Evolutionary conservation across 2,113 vertebrate species (phyloP).

Genomic region (Australoheros scitulus): DNA sequence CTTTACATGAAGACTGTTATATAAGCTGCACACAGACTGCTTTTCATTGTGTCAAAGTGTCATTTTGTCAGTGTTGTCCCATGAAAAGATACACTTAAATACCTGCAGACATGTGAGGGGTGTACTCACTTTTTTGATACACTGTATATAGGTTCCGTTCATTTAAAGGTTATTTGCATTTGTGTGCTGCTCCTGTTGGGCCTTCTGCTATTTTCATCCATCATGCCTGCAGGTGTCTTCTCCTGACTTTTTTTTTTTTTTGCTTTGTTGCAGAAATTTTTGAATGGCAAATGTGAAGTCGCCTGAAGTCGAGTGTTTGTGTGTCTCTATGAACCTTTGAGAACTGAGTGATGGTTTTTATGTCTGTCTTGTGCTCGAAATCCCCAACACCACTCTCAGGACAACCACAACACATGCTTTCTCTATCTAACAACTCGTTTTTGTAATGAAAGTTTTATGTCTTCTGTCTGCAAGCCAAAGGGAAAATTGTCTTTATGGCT

Average conservation of each 20-base stretch:
- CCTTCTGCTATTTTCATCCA: neutral
- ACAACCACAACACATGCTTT: constrained; percentile 26
- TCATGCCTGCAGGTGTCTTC: neutral
- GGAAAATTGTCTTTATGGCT: constrained; percentile 23
- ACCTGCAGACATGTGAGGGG: too few species aligned
- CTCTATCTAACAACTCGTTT: constrained; percentile 25
- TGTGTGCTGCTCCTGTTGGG: neutral
- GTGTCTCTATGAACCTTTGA: neutral
- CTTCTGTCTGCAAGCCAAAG: constrained; percentile 33
- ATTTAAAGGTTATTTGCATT: constrained; percentile 7
- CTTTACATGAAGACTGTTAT: too few species aligned
- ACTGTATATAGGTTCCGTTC: neutral
- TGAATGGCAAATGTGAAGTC: neutral
- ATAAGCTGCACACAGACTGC: too few species aligned
- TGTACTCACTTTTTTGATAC: too few species aligned
- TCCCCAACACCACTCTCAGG: constrained; percentile 15
- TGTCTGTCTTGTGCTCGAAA: constrained; percentile 22
- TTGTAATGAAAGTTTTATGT: constrained; percentile 57
- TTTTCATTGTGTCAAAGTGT: too few species aligned
- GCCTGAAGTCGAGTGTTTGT: neutral
- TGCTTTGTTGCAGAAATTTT: neutral
- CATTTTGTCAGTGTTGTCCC: too few species aligned
- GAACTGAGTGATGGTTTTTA: constrained; percentile 10
- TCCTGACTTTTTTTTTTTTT: neutral
- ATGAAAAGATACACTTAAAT: too few species aligned